phyloP scores from a whole-genome alignment of 2,888 invertebrate species.

The Rambutsinella grinnellia region DNA sequence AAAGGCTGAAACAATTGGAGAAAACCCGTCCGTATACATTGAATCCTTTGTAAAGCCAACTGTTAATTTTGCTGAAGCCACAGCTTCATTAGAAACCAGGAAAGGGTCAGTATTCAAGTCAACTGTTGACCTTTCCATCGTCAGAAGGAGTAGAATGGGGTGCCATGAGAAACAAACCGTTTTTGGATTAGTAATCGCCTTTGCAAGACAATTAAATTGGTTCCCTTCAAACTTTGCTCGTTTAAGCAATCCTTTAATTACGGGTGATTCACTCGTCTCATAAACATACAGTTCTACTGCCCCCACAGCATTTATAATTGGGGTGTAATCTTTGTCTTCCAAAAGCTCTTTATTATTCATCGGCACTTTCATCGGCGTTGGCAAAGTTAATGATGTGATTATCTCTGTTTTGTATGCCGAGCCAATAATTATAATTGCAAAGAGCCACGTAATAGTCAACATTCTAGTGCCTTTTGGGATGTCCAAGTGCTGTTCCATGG shows the following conservation, averaged over 20 bases:
- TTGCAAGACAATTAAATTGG: not conserved
- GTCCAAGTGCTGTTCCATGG: too few species aligned
- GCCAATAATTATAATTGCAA: not conserved
- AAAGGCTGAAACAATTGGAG: slow-evolving; percentile 1
- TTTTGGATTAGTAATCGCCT: not conserved
- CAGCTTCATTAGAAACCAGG: not conserved
- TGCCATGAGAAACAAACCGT: slow-evolving; percentile 16
- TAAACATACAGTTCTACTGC: not conserved
- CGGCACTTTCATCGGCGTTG: not conserved
- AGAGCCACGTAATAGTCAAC: not conserved
- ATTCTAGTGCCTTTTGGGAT: not conserved
- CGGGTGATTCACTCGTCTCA: not conserved
- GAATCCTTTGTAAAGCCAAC: slow-evolving; percentile 10
- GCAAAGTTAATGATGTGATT: slow-evolving; percentile 1
- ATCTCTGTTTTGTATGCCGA: slow-evolving; percentile 14
- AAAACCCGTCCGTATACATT: slow-evolving; percentile 4
- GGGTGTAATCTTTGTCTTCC: not conserved
- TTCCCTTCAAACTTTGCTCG: not conserved
- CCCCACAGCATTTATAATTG: not conserved
- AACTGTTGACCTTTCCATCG: not conserved
- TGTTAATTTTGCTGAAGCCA: not conserved
- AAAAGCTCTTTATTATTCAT: not conserved
- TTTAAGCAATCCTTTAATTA: not conserved
- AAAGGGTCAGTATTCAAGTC: slow-evolving; percentile 2
- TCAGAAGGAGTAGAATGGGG: not conserved